These are phyloP conservation scores for Parnassius mnemosyne DNA, from an alignment of 2,888 invertebrate species.

Conservation along the genomic window DNA sequence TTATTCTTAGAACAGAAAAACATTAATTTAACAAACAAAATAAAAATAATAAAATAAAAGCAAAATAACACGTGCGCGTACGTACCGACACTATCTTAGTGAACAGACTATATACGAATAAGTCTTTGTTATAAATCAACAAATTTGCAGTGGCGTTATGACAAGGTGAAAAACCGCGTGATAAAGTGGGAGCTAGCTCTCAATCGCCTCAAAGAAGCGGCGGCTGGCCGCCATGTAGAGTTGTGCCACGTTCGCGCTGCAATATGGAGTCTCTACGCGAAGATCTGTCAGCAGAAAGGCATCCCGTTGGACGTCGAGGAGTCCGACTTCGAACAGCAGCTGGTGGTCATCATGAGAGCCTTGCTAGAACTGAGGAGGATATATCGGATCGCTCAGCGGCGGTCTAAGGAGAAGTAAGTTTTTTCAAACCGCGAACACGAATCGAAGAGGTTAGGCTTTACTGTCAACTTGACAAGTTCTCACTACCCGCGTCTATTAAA, in stretches of 20 bases:
- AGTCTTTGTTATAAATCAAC: too few relatives aligned
- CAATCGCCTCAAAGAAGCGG: slow-evolving; percentile 79
- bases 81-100: too few relatives aligned
- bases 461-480: too few relatives aligned
- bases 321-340: slow-evolving; percentile 80
- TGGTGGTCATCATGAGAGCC: slow-evolving; percentile 82
- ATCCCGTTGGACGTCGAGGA: slow-evolving; percentile 60
- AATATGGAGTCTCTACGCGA: slow-evolving; percentile 82
- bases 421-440: too few relatives aligned
- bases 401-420: slow-evolving; percentile 64
- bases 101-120: too few relatives aligned
- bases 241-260: slow-evolving; percentile 79
- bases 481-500: too few relatives aligned
- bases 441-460: too few relatives aligned
- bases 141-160: slow-evolving; percentile 75
- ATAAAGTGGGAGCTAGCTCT: slow-evolving; percentile 83
- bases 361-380: slow-evolving; percentile 77
- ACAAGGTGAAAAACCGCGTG: slow-evolving; percentile 79
- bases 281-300: slow-evolving; percentile 82
- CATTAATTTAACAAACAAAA: too few relatives aligned
- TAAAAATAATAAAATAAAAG: too few relatives aligned
- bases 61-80: too few relatives aligned
- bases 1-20: too few relatives aligned
- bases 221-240: slow-evolving; percentile 76
- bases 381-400: slow-evolving; percentile 64